phyloP scores from a whole-genome alignment of 2,797 vertebrate species.

The Chiropotes sagulatus region DNA sequence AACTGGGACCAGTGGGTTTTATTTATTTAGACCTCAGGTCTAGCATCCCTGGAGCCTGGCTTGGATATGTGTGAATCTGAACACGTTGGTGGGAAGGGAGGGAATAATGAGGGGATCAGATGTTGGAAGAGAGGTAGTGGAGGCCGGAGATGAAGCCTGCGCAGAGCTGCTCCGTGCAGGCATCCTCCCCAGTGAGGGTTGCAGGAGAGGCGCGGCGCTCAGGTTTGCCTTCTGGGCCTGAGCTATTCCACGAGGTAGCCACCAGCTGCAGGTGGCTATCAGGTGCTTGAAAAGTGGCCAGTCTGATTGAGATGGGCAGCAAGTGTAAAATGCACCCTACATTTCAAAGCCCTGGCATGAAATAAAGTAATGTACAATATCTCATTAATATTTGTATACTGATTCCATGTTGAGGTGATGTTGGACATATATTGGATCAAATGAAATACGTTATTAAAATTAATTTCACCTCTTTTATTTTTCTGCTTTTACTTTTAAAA shows the following conservation, averaged over 20 bases:
- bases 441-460: background rate
- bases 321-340: background rate
- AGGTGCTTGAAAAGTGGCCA: background rate
- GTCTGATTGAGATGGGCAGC: background rate
- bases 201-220: background rate
- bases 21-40: background rate
- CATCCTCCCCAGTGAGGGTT: too few relatives aligned
- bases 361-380: background rate
- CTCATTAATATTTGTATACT: background rate
- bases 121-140: background rate
- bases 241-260: background rate
- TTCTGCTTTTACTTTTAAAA: background rate
- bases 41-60: background rate
- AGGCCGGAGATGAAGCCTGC: background rate
- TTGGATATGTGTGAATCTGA: background rate
- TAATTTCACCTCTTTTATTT: background rate
- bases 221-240: background rate
- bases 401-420: background rate
- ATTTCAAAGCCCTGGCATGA: background rate
- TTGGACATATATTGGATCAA: background rate
- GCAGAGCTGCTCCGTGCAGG: background rate
- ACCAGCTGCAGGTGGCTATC: background rate
- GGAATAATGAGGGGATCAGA: background rate
- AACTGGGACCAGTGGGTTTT: background rate
- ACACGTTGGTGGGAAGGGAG: background rate